These are phyloP conservation scores for Ciconia maguari DNA, from an alignment of 2,113 vertebrate genomes.

Conservation along the genomic window DNA sequence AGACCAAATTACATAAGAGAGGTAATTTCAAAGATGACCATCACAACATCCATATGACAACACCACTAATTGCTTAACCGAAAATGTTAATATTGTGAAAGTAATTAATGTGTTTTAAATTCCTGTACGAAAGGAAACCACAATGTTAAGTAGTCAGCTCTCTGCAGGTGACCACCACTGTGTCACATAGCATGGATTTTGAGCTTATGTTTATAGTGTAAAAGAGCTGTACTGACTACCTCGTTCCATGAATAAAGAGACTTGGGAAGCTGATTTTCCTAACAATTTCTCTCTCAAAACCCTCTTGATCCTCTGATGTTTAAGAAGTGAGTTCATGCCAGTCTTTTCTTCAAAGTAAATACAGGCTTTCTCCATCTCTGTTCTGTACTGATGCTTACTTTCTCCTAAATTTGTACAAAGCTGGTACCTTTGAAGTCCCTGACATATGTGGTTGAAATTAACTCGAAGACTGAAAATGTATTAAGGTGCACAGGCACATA, in stretches of 20 bases:
- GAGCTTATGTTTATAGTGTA: not conserved
- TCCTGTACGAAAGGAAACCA: not conserved
- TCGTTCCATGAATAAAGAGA: not conserved
- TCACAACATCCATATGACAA: not conserved
- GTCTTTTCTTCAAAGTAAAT: not conserved
- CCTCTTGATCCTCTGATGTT: not conserved
- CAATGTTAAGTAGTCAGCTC: not conserved
- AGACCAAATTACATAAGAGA: not conserved
- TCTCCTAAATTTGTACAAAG: not conserved
- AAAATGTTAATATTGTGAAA: not conserved
- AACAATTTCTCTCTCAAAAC: not conserved
- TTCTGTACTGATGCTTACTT: not conserved
- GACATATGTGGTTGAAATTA: not conserved
- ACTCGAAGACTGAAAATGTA: not conserved
- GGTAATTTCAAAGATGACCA: not conserved
- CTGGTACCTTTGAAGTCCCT: not conserved
- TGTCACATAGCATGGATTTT: not conserved
- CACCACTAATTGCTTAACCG: not conserved
- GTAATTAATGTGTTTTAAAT: not conserved
- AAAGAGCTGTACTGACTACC: not conserved
- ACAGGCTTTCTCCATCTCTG: not conserved
- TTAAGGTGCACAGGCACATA: not conserved
- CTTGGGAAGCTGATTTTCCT: not conserved
- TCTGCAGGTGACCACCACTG: not conserved
- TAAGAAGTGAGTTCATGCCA: not conserved